Percentiles rank a stretch among this genome's conserved stretches.
phyloP scores from a whole-genome alignment of 2,113 vertebrate species.

The Callospermophilus lateralis region DNA sequence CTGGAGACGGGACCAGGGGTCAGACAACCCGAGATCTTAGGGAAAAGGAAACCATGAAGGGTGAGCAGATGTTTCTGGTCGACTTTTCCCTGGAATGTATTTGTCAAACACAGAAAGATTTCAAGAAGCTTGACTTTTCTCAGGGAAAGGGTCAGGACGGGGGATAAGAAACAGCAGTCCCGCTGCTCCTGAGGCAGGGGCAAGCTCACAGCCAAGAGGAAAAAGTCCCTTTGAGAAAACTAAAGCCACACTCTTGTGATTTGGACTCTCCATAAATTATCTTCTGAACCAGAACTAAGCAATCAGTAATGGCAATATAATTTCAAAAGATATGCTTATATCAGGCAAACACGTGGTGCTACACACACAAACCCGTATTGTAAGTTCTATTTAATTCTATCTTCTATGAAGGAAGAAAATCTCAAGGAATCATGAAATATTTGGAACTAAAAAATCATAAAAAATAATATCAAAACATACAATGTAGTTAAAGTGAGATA shows the following conservation, averaged over 20 bases:
- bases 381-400: background rate
- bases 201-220: background rate
- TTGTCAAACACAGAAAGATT: background rate
- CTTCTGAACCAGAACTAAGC: background rate
- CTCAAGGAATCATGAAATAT: background rate
- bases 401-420: background rate
- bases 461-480: background rate
- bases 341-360: background rate
- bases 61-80: background rate
- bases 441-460: background rate
- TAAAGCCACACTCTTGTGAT: background rate
- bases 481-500: background rate
- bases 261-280: background rate
- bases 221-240: background rate
- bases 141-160: background rate
- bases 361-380: background rate
- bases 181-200: background rate
- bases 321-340: background rate
- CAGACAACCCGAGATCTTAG: background rate
- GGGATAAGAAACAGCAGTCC: background rate
- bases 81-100: background rate
- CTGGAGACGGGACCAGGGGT: too few species aligned
- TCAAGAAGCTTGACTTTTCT: background rate
- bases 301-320: background rate
- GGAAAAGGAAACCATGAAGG: too few species aligned